These are phyloP conservation scores for Machimus rusticus DNA, from an alignment of 2,888 invertebrate species.

Conservation along the genomic window DNA sequence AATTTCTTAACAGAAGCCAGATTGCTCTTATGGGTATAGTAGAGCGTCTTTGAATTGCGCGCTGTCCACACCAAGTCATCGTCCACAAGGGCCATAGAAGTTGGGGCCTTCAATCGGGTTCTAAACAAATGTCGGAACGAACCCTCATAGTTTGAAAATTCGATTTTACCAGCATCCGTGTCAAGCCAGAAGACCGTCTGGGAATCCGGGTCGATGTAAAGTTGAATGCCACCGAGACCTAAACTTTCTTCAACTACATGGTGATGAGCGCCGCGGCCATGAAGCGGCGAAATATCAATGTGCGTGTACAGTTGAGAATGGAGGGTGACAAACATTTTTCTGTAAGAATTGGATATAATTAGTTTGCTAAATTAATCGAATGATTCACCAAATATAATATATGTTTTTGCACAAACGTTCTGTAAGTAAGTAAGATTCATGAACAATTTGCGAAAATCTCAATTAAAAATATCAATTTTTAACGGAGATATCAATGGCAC, in stretches of 20 bases:
- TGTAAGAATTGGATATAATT: conserved; percentile 55
- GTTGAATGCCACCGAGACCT: conserved; percentile 58
- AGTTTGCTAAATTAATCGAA: background rate
- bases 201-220: conserved; percentile 65
- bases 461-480: too few species aligned
- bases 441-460: too few species aligned
- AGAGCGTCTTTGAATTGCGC: conserved; percentile 66
- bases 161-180: conserved; percentile 71
- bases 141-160: conserved; percentile 71
- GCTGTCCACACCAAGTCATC: conserved; percentile 76
- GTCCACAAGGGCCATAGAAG: conserved; percentile 69
- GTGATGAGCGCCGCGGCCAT: conserved; percentile 66
- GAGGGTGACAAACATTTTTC: conserved; percentile 72
- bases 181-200: conserved; percentile 74
- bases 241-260: conserved; percentile 59
- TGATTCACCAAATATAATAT: background rate
- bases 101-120: conserved; percentile 64
- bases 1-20: conserved; percentile 57
- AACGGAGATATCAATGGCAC: too few species aligned
- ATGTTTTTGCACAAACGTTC: too few species aligned
- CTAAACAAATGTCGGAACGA: conserved; percentile 63
- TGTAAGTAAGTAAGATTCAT: too few species aligned
- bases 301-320: conserved; percentile 63
- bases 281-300: conserved; percentile 74
- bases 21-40: conserved; percentile 68